Base-by-base conservation (phyloP, 2,888 invertebrate genomes). In the Itoplectis maculator region DNA sequence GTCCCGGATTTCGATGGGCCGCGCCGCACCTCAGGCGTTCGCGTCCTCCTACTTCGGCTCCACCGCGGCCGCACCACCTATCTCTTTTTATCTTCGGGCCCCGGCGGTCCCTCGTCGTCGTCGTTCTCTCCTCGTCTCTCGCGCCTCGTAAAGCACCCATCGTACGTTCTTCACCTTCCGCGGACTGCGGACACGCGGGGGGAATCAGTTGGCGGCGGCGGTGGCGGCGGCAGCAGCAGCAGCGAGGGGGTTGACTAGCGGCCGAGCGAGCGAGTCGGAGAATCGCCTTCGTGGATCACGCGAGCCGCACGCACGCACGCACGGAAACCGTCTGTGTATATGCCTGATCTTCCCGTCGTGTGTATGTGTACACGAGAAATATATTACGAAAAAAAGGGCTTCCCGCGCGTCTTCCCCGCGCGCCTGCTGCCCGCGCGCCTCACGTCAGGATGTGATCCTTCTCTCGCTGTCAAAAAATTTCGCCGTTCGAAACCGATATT, bases 1-100 rank as follows among this genome's bases (percentile, higher is more conserved):
- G 92, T 92, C 90, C 90, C 89, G 91, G 91, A 91, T 92, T 91
- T 91, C 89, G 86, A 84, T 79, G 78, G 79, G 81, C 81, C 77
- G 73, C 70, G 80, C 82, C 76, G 80, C 84, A 84, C 85, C 85
- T 81, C 84, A 45, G 84, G 84, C 85, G 78, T 74, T 81, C 63
- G 79, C 66, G 78, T 61, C 63, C 73, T 82, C 63, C 66, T 63
- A 75, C 70, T 70, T 70, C 47, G 9, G 37, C 18, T 23, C 9
- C 20, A 63, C 51, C 54, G n/a, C n/a, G n/a, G n/a, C n/a, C n/a
- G n/a, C n/a, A 37, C 29, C 29, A n/a, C 29, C 59, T 42, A 18
- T 74, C 68, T 42, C 51, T 68, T 15, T 68, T 65, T 47, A 23
- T 59, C 65, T 56, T 42, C 45, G 29, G 8, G 29, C 59, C 11